phyloP scores from a whole-genome alignment of 2,113 vertebrate species.

The Alethe diademata region DNA sequence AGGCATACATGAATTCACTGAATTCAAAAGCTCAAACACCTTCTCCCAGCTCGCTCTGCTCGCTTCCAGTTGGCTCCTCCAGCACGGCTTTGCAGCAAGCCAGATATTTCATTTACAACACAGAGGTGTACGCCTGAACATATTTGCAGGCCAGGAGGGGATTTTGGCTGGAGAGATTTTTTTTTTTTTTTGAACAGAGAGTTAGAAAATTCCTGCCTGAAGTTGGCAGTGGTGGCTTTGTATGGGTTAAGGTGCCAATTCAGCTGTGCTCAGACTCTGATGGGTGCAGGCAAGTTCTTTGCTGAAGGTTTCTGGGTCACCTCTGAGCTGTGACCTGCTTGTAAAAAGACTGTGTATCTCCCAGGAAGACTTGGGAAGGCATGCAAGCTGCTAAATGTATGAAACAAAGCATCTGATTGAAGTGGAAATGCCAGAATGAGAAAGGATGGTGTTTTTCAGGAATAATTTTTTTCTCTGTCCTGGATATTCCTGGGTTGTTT shows the following conservation, averaged over 20 bases:
- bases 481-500: not conserved
- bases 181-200: not conserved
- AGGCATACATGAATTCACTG: not conserved
- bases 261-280: not conserved
- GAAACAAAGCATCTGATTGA: not conserved
- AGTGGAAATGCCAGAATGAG: not conserved
- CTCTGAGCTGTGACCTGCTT: not conserved
- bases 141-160: constrained; percentile 56
- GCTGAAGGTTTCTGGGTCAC: not conserved
- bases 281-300: not conserved
- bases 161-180: constrained; percentile 28
- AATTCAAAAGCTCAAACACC: constrained; percentile 36
- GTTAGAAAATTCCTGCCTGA: constrained; percentile 4
- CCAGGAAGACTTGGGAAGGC: not conserved
- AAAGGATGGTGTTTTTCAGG: not conserved
- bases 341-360: not conserved
- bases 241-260: not conserved
- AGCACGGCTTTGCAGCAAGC: not conserved
- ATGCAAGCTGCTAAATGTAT: not conserved
- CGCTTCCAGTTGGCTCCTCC: constrained; percentile 52
- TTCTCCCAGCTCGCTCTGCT: constrained; percentile 38
- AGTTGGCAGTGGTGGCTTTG: not conserved
- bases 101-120: constrained; percentile 52
- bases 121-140: constrained; percentile 55
- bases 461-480: not conserved